Base-by-base conservation (phyloP, 2,888 invertebrate species). In the Amphiduros pacificus region DNA sequence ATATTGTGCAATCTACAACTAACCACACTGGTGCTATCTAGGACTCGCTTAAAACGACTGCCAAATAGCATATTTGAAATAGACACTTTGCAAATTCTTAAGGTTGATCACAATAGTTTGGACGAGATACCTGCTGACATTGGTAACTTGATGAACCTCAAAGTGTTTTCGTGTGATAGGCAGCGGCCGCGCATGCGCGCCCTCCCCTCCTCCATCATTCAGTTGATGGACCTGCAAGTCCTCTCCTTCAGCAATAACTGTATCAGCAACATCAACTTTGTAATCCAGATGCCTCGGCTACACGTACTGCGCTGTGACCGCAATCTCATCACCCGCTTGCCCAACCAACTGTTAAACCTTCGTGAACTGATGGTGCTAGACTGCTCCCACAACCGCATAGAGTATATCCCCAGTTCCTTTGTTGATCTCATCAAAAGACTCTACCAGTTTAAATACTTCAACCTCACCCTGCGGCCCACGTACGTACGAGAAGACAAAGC, bases 161-260 rank as follows among this genome's bases (percentile, higher is more conserved):
- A 56, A 48, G 55, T 50, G 17, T 68, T 71, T 52, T 65, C 64
- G n/a, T 71, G 69, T 62, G 71, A 71, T 61, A 56, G 55, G 9
- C 71, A 71, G 60, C 49, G 66, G 49, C 71, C 70, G 11, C 64
- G 69, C 14, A 50, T 71, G 50, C 60, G 67, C 11, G 20, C 58
- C 6, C 41, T 71, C 40, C 71, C 71, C 26, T 62, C 50, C 40
- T 63, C 69, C 41, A 65, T 71, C 27, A 60, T 61, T 14, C 55
- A 69, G 36, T 63, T 71, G 24, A 63, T 63, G 28, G 40, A 58
- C n/a, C 64, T 71, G n/a, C 56, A 66, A 51, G 66, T 66, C 36
- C 59, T 71, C 27, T 66, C 70, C 29, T 71, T 71, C 63, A 68
- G 69, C 65, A 66, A 71, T 55, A 71, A 71, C 60, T 58, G 69